Percentiles rank a stretch among this genome's conserved stretches.
Evolutionary conservation across 2,797 vertebrate species (phyloP).

Genomic region (Hemitrygon akajei): DNA sequence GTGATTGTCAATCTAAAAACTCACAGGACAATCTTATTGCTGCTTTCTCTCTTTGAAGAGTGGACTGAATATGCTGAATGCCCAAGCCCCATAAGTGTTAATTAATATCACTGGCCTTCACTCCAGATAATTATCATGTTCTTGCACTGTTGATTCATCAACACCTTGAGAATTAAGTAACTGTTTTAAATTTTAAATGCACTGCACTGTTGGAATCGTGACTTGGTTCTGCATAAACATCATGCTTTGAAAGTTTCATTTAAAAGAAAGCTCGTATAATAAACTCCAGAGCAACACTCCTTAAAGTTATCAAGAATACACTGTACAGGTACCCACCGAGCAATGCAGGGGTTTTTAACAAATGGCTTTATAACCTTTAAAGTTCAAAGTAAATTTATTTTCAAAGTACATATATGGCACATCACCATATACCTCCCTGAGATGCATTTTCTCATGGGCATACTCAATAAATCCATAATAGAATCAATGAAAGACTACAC

Average conservation of each 20-base stretch:
- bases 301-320: neutral
- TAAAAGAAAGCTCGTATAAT: neutral
- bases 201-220: slow-evolving; percentile 10
- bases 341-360: no score
- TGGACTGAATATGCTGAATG: neutral
- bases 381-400: no score
- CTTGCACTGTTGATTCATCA: neutral
- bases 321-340: neutral
- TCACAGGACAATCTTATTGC: neutral
- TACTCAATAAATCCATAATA: no score
- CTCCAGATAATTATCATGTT: slow-evolving; percentile 23
- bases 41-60: neutral
- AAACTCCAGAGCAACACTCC: no score
- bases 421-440: no score
- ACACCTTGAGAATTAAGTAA: slow-evolving; percentile 27
- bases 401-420: no score
- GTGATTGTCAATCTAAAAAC: neutral
- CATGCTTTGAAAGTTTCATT: neutral
- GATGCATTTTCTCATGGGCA: no score
- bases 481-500: no score
- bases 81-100: slow-evolving; percentile 5
- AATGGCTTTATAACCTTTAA: neutral
- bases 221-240: slow-evolving; percentile 25
- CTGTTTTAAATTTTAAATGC: slow-evolving; percentile 26
- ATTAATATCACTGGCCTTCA: slow-evolving; percentile 11